Evolutionary conservation across 2,113 vertebrate species (phyloP).

Genomic region (Dicrurus megarhynchus): DNA sequence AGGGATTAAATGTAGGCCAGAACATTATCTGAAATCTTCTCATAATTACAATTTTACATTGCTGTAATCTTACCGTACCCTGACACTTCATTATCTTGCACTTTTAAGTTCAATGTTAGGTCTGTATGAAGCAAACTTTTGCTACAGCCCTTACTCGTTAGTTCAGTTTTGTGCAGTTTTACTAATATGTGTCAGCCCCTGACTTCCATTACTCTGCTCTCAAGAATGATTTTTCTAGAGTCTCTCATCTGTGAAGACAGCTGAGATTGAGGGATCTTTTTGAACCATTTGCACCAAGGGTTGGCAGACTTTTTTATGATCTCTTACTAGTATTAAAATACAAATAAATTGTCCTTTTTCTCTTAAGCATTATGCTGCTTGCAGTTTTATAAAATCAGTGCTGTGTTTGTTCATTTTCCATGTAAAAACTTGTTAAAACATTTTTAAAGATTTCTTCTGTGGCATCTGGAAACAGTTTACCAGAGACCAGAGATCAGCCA

Average conservation of each 20-base stretch:
- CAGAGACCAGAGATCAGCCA: neutral
- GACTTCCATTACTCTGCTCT: neutral
- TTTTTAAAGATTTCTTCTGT: neutral
- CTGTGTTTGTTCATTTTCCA: neutral
- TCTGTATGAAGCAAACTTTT: neutral
- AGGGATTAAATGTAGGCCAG: neutral
- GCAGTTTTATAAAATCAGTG: neutral
- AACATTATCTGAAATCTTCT: neutral
- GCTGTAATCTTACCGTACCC: neutral
- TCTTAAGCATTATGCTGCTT: neutral
- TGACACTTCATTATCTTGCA: neutral
- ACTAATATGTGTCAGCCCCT: neutral
- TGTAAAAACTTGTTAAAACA: neutral
- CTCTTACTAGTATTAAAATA: neutral
- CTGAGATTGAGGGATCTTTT: neutral
- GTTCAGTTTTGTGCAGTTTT: neutral
- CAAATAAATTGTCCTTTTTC: neutral
- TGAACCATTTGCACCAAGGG: neutral
- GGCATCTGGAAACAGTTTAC: neutral
- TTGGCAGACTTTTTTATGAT: neutral
- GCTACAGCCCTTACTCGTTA: fast-evolving
- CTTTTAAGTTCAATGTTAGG: neutral
- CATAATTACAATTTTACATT: neutral
- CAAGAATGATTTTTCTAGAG: neutral
- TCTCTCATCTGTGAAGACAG: neutral